Base-by-base conservation (phyloP, 2,888 invertebrate species). In the Schizaphis graminum region DNA sequence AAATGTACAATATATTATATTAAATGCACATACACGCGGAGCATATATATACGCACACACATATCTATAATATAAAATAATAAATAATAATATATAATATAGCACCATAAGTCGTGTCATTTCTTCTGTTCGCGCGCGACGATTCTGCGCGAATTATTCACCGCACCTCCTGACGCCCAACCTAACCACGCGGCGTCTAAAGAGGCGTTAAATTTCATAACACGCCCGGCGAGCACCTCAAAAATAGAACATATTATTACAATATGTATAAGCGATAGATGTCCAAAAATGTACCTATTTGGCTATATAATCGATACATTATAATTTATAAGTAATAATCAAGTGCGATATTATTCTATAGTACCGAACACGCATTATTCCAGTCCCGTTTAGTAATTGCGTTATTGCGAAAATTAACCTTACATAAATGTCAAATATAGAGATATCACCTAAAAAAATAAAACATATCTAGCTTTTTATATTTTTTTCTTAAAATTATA, bases 1-100 rank as follows among this genome's bases (percentile, higher is more conserved):
- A 26, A 53, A 56, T 88, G 21, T 88, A 88, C n/a, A 35, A 88
- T 77, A n/a, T 47, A 41, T 67, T 67, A 47, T 90, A 90, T 47
- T 90, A 67, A 90, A 67, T n/a, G n/a, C n/a, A 47, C 61, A 44
- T 28, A 89, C 41, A 47, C 13, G 67, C n/a, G 8, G 47, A 86
- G n/a, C n/a, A n/a, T 61, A 13, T 61, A 44, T 24, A 85, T 24
- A 44, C 44, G 44, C 28, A 86, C 47, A 26, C 28, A 28, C 16
- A 28, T 28, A 47, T 28, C 16, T 47, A 47, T 47, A 16, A n/a
- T 77, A 77, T 35, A 77, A 35, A 77, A 77, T 77, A 77, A 77
- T 77, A 77, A 77, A 77, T 77, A 35, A 77, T 77, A 35, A 77
- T 77, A 35, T 35, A 77, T 77, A 77, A 77, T 77, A 77, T 77